A percentile compares a stretch with the other conserved stretches of the same genome.
phyloP scores from a whole-genome alignment of 2,113 vertebrate genomes.

The Chloropsis hardwickii region DNA sequence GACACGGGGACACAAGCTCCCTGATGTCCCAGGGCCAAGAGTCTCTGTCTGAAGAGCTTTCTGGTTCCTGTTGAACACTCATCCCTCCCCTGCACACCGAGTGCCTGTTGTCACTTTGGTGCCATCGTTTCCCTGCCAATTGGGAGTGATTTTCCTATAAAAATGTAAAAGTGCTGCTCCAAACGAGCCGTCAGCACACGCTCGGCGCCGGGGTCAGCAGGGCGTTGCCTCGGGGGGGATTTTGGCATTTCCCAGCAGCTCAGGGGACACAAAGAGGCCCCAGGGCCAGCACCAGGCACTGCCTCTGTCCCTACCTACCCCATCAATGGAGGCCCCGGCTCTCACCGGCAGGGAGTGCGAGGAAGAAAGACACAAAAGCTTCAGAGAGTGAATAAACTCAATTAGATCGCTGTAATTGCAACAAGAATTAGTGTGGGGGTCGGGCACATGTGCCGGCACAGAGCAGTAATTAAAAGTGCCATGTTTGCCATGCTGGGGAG shows the following conservation, averaged over 20 bases:
- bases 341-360: conserved; percentile 64
- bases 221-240: not conserved
- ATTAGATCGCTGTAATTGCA: conserved; percentile 69
- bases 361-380: conserved; percentile 63
- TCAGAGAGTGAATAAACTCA: conserved; percentile 64
- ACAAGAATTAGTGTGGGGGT: conserved; percentile 63
- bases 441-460: conserved; percentile 41
- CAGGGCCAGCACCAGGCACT: not conserved
- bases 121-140: not conserved
- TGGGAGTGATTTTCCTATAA: not conserved
- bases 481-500: conserved; percentile 57
- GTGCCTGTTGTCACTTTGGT: accelerated
- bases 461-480: conserved; percentile 62
- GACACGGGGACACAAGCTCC: accelerated
- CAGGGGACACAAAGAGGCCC: not conserved
- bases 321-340: conserved; percentile 36
- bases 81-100: accelerated
- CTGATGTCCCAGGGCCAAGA: accelerated
- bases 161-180: not conserved
- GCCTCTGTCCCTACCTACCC: not conserved
- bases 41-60: not conserved
- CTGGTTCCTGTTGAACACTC: accelerated
- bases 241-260: conserved; percentile 21
- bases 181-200: not conserved
- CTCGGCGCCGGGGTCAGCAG: not conserved